Conservation (phyloP, 2,113 vertebrate genomes). For the Ailuropoda melanoleuca region DNA sequence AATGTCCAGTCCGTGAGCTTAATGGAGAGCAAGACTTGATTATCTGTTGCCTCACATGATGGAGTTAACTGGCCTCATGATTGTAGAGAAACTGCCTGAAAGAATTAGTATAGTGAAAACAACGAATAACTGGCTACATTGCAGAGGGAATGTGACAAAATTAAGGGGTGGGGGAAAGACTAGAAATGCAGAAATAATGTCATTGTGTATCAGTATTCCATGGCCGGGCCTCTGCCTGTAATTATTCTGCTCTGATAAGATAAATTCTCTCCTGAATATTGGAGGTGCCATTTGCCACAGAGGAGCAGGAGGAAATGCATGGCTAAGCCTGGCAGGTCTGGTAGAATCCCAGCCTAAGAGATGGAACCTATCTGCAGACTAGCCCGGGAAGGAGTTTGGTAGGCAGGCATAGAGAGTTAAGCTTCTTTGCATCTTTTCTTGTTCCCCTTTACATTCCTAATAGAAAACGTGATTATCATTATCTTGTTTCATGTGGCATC, state of each 20-base stretch:
- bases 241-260: neutral
- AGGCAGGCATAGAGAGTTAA: neutral
- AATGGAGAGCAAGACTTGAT: neutral
- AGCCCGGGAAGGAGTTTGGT: neutral
- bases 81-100: neutral
- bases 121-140: neutral
- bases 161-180: neutral
- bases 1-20: neutral
- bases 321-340: neutral
- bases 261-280: neutral
- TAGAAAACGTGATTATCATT: slow-evolving; percentile 36
- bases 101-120: neutral
- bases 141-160: neutral
- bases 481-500: neutral
- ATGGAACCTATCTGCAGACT: neutral
- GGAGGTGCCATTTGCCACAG: neutral
- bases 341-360: neutral
- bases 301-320: slow-evolving; percentile 34
- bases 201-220: neutral
- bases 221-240: neutral
- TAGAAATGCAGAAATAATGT: neutral
- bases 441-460: slow-evolving; percentile 25
- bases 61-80: neutral
- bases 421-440: slow-evolving; percentile 38
- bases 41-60: neutral